A percentile compares a stretch with the other conserved stretches of the same genome.
These are phyloP conservation scores for Anniella stebbinsi DNA, from an alignment of 2,797 vertebrate species.

Conservation along the genomic window DNA sequence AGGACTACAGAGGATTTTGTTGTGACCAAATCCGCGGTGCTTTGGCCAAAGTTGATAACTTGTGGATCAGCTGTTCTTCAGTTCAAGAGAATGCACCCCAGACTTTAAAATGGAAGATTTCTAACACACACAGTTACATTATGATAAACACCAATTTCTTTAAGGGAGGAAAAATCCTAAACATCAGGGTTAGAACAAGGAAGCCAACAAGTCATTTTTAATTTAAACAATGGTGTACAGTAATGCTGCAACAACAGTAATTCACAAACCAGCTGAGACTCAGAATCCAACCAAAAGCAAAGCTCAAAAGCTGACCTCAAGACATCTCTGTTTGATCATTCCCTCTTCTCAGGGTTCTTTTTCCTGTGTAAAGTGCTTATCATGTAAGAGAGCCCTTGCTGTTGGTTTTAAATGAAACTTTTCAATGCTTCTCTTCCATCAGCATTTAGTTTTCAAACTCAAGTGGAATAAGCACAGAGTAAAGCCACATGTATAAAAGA, in stretches of 20 bases:
- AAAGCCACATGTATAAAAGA: conserved; percentile 18
- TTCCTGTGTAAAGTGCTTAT: conserved; percentile 70
- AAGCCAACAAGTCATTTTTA: conserved; percentile 68
- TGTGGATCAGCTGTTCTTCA: background rate
- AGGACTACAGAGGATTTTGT: background rate
- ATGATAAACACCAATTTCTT: background rate
- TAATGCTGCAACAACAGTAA: conserved; percentile 55
- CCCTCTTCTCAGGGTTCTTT: background rate
- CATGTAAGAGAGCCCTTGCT: conserved; percentile 9
- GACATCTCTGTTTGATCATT: conserved; percentile 1
- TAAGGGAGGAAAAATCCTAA: conserved; percentile 28
- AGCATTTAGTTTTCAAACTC: conserved; percentile 43
- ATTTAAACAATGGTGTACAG: conserved; percentile 64
- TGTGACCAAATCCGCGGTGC: background rate
- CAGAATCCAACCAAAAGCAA: conserved; percentile 12
- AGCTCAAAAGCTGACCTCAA: conserved; percentile 11
- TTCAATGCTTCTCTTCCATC: background rate
- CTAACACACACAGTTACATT: rapidly evolving
- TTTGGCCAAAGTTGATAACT: background rate
- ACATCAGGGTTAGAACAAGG: conserved; percentile 39
- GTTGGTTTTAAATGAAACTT: background rate
- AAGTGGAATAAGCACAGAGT: conserved; percentile 39
- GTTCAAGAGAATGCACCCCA: background rate
- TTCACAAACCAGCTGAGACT: conserved; percentile 55
- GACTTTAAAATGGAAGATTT: background rate